These are phyloP conservation scores for Pollachius pollachius DNA, from an alignment of 2,113 vertebrate genomes.

Conservation along the genomic window DNA sequence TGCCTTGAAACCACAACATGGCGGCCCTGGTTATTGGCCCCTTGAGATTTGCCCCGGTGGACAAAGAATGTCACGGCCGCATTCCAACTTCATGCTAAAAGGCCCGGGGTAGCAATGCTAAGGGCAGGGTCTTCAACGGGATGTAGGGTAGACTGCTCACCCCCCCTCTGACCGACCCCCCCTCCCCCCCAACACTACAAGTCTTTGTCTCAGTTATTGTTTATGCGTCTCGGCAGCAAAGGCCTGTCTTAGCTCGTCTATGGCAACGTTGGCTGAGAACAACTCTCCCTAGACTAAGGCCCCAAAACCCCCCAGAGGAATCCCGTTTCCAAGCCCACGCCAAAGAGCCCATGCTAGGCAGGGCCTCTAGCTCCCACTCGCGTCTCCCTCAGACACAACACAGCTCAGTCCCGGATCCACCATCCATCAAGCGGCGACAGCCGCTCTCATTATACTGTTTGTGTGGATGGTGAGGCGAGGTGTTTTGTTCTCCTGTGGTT, in stretches of 20 bases:
- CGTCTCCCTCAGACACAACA: constrained; percentile 33
- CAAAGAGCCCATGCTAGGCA: background rate
- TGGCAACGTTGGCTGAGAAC: constrained; percentile 12
- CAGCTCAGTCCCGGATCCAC: constrained; percentile 32
- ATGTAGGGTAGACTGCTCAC: constrained; percentile 4
- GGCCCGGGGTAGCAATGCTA: constrained; percentile 7
- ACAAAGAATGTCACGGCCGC: constrained; percentile 28
- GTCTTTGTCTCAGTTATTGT: constrained; percentile 20
- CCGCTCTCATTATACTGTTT: constrained; percentile 35
- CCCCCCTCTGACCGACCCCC: constrained; percentile 7
- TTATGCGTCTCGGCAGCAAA: constrained; percentile 12
- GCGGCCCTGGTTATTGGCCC: constrained; percentile 44
- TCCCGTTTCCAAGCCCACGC: background rate
- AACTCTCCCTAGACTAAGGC: background rate
- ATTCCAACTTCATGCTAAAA: constrained; percentile 24
- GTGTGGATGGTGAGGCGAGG: constrained; percentile 5
- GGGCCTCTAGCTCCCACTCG: constrained; percentile 22
- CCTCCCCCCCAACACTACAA: no score
- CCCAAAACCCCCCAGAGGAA: constrained; percentile 1
- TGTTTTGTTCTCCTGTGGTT: constrained; percentile 7
- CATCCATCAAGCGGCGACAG: constrained; percentile 33
- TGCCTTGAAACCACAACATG: constrained; percentile 39
- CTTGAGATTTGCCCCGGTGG: constrained; percentile 18
- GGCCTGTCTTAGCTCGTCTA: background rate
- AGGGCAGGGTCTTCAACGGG: constrained; percentile 9